Conservation (phyloP, 2,113 vertebrate species). For the Mus spicilegus region DNA sequence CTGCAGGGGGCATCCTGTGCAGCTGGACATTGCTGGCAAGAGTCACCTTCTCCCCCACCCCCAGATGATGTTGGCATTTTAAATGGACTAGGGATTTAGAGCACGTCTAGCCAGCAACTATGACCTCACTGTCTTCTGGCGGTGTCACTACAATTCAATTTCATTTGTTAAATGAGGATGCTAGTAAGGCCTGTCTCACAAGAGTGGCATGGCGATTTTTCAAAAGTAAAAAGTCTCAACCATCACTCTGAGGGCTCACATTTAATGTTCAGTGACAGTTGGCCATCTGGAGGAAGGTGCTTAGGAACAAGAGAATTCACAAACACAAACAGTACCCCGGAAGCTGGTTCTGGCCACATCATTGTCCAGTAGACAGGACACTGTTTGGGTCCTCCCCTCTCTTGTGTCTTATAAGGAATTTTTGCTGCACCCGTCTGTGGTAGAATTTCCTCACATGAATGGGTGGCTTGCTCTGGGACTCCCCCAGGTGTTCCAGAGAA, state of each 20-base stretch:
- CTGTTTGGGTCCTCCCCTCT: background rate
- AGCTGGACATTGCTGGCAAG: no score
- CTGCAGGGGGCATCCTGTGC: background rate
- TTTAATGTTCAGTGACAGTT: fast-evolving
- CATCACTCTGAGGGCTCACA: no score
- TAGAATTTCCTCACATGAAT: conserved; percentile 44
- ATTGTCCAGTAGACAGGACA: background rate
- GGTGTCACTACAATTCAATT: background rate
- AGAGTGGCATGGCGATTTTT: background rate
- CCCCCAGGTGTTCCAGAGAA: conserved; percentile 69
- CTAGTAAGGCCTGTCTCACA: background rate
- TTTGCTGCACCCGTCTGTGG: background rate
- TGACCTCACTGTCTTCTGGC: background rate
- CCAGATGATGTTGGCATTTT: background rate
- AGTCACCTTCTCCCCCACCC: background rate
- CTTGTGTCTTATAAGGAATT: background rate
- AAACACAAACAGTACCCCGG: background rate
- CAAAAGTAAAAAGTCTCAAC: background rate
- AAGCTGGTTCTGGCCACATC: background rate
- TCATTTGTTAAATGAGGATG: background rate
- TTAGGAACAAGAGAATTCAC: no score
- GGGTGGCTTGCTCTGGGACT: conserved; percentile 29
- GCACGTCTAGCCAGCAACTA: background rate
- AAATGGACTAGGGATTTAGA: background rate
- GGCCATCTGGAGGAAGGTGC: background rate